Percentiles rank a stretch among this genome's conserved stretches.
Conservation (phyloP, 2,888 invertebrate species). For the Lapara coniferarum region DNA sequence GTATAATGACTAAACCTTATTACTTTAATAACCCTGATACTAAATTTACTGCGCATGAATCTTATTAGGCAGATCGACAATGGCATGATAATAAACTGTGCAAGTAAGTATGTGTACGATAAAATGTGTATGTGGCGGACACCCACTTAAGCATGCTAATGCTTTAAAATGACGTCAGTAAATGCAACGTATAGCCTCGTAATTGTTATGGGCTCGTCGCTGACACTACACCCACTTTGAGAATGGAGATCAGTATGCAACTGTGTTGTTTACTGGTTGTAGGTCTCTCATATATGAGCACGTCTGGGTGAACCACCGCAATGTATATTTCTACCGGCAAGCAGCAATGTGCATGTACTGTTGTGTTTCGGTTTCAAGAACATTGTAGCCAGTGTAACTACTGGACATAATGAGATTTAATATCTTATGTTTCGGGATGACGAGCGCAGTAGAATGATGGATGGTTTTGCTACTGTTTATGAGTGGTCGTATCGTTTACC, state of each 20-base stretch:
- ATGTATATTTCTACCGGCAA: too few relatives aligned
- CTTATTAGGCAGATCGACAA: constrained; percentile 26
- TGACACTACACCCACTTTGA: constrained; percentile 31
- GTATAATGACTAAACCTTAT: background rate
- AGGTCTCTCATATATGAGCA: too few relatives aligned
- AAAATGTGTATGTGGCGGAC: constrained; percentile 30
- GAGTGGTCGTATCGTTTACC: too few relatives aligned
- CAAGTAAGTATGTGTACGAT: constrained; percentile 28
- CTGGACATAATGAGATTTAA: too few relatives aligned
- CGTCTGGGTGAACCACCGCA: too few relatives aligned
- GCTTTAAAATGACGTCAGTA: constrained; percentile 40
- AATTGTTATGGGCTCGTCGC: constrained; percentile 46
- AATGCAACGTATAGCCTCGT: constrained; percentile 38
- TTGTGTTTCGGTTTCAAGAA: too few relatives aligned
- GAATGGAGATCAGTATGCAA: constrained; percentile 1
- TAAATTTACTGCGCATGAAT: constrained; percentile 7
- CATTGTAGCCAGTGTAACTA: too few relatives aligned
- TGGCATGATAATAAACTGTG: constrained; percentile 25
- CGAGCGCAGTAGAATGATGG: too few relatives aligned
- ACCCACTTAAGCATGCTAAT: constrained; percentile 34
- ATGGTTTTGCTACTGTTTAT: too few relatives aligned
- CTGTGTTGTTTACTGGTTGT: too few relatives aligned
- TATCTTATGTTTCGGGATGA: too few relatives aligned
- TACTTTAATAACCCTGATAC: background rate
- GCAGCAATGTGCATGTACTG: too few relatives aligned